Conservation (phyloP, 2,888 invertebrate genomes). For the Dugesia japonica region DNA sequence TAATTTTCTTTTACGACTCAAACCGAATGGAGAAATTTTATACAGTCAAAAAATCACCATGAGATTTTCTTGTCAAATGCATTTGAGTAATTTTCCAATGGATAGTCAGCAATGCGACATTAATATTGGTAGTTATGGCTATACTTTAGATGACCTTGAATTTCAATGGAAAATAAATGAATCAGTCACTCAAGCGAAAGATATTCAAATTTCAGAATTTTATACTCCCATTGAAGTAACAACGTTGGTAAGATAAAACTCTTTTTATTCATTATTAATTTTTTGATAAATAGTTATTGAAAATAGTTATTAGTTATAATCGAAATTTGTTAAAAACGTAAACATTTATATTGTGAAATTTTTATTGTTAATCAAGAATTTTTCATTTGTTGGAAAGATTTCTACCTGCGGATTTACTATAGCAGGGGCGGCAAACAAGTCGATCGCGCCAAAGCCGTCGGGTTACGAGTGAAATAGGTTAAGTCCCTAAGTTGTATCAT, state of each 20-base stretch:
- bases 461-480: no score
- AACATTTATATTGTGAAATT: no score
- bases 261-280: no score
- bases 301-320: no score
- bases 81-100: slow-evolving; percentile 34
- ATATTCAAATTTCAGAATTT: slow-evolving; percentile 35
- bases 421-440: no score
- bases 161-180: slow-evolving; percentile 31
- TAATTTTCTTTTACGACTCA: slow-evolving; percentile 31
- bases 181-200: slow-evolving; percentile 10
- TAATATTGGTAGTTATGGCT: slow-evolving; percentile 35
- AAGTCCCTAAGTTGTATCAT: no score
- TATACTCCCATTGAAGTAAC: slow-evolving; percentile 23
- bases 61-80: slow-evolving; percentile 35
- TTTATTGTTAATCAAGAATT: no score
- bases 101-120: slow-evolving; percentile 33
- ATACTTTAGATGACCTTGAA: slow-evolving; percentile 30
- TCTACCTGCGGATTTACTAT: no score
- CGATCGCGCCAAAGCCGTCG: no score
- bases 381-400: no score
- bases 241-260: background rate
- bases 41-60: slow-evolving; percentile 35
- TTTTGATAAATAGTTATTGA: no score
- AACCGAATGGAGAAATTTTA: slow-evolving; percentile 31
- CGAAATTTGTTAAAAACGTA: no score